Percentiles rank a stretch among this genome's conserved stretches.
Evolutionary conservation across 2,888 invertebrate genomes (phyloP).

Genomic region (Chouioia cunea): DNA sequence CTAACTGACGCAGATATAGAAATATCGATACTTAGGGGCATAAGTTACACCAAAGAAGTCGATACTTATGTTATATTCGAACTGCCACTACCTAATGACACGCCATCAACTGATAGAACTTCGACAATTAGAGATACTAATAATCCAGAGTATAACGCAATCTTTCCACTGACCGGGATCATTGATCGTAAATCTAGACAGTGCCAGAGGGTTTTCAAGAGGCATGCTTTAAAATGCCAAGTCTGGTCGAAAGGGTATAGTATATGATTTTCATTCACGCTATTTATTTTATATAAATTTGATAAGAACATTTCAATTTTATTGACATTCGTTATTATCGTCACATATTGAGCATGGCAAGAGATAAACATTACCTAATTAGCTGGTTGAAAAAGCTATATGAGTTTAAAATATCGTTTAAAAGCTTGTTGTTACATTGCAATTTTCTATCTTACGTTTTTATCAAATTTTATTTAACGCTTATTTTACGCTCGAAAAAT

Average conservation of each 20-base stretch:
- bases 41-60: slow-evolving; percentile 89
- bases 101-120: slow-evolving; percentile 82
- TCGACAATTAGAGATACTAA: slow-evolving; percentile 84
- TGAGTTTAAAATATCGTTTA: too few relatives aligned
- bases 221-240: slow-evolving; percentile 85
- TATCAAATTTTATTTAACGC: neutral
- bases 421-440: neutral
- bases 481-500: neutral
- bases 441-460: neutral
- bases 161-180: slow-evolving; percentile 76
- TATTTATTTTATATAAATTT: neutral
- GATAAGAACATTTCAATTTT: neutral
- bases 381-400: too few relatives aligned
- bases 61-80: slow-evolving; percentile 95
- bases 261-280: slow-evolving; percentile 44
- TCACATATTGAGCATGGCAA: neutral
- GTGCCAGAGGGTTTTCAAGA: slow-evolving; percentile 88
- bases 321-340: neutral
- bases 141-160: slow-evolving; percentile 89
- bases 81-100: slow-evolving; percentile 90
- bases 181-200: slow-evolving; percentile 85
- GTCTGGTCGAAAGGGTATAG: slow-evolving; percentile 92
- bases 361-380: neutral
- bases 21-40: slow-evolving; percentile 86
- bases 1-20: slow-evolving; percentile 92